These are phyloP conservation scores for Drosophila mayri DNA, from an alignment of 1,140 invertebrate genomes.

Conservation along the genomic window DNA sequence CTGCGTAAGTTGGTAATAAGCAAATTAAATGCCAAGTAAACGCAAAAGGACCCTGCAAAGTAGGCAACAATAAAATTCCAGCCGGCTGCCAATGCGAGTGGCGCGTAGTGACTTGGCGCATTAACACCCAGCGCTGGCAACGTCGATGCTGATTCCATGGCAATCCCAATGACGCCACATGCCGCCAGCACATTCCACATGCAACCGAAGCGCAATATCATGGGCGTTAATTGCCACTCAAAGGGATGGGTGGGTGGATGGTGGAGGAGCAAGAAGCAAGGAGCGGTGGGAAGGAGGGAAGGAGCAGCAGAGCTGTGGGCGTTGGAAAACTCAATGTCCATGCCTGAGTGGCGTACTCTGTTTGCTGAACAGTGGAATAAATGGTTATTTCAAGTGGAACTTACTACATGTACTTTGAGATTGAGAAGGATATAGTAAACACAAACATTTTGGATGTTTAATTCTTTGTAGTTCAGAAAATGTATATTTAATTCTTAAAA, in stretches of 20 bases:
- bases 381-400: neutral
- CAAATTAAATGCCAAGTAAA: constrained; percentile 63
- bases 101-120: constrained; percentile 60
- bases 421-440: neutral
- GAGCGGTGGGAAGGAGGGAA: neutral
- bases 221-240: constrained; percentile 75
- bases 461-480: too few species aligned
- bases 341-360: constrained; percentile 16
- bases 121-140: constrained; percentile 51
- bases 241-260: constrained; percentile 21
- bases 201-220: constrained; percentile 75
- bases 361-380: neutral
- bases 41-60: constrained; percentile 41
- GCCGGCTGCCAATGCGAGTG: constrained; percentile 61
- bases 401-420: neutral
- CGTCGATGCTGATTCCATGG: constrained; percentile 4
- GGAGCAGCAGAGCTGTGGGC: constrained; percentile 2
- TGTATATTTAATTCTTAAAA: neutral
- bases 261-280: neutral
- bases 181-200: constrained; percentile 48
- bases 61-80: constrained; percentile 65
- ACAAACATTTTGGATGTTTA: neutral
- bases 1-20: constrained; percentile 75
- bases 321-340: constrained; percentile 17
- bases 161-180: constrained; percentile 30